Evolutionary conservation across 2,797 vertebrate genomes (phyloP).

Genomic region (Sebastes minor): DNA sequence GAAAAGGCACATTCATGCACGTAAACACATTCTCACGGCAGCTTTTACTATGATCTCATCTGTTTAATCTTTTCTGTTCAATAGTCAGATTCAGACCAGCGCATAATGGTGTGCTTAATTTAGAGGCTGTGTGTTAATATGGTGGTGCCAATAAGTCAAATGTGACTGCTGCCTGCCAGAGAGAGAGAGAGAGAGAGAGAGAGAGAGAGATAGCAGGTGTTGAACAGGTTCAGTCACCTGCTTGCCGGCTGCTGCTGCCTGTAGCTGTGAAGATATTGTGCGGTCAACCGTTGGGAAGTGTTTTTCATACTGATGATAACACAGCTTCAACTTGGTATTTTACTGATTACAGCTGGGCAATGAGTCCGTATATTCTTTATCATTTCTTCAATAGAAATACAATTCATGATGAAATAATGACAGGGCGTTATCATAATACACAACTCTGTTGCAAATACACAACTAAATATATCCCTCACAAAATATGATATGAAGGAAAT

Average conservation of each 20-base stretch:
- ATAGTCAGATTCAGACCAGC: conserved; percentile 1
- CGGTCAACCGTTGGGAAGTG: background rate
- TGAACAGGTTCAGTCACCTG: conserved; percentile 32
- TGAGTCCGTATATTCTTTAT: background rate
- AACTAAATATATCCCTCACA: background rate
- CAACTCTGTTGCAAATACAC: background rate
- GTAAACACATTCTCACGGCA: conserved; percentile 5
- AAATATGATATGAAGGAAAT: background rate
- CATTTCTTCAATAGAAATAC: background rate
- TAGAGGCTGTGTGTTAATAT: background rate
- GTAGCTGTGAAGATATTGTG: background rate
- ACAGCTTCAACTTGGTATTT: background rate
- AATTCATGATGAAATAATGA: background rate
- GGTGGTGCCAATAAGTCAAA: background rate
- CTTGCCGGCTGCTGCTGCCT: conserved; percentile 6
- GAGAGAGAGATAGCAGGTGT: conserved; percentile 14
- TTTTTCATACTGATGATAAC: conserved; percentile 4
- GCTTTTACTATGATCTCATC: conserved; percentile 11
- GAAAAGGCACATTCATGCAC: background rate
- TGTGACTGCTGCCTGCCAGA: no score
- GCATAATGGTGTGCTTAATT: conserved; percentile 13
- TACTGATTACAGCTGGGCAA: background rate
- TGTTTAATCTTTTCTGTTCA: background rate
- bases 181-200: background rate
- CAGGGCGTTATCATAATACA: background rate